Base-by-base conservation (phyloP, 1,140 invertebrate species). In the Danaus melanippus region DNA sequence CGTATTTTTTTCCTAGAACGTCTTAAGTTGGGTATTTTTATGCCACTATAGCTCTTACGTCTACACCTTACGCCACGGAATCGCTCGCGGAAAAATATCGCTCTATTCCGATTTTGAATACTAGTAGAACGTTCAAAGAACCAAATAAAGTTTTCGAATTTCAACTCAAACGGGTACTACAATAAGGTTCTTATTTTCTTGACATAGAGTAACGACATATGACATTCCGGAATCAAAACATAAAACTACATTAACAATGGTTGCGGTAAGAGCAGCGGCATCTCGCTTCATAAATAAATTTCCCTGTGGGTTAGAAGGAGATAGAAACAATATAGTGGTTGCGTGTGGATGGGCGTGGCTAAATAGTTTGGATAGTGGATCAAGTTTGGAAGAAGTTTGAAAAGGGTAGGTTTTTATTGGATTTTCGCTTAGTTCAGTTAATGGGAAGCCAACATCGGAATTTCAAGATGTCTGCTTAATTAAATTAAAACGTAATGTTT, bases 11-110 rank as follows among this genome's bases (percentile, higher is more conserved):
- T 66, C 58, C 66, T 51, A 81, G 72, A 83, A 86, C 80, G 83
- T 84, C 80, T 84, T 80, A 86, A 84, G 80, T 86, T 80, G 58
- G 40, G 52, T 46, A 86, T 86, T 86, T 86, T 84, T 86, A 75
- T 67, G 76, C 78, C 69, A 86, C 80, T 84, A 73, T 86, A 72
- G 81, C 74, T 74, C 78, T 84, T 86, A 84, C 68, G 69, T 56
- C 78, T 56, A 71, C 67, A 76, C 64, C 60, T 75, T 84, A 84
- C 70, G 83, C 71, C 69, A 75, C 70, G 70, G 74, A 83, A 83
- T 86, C 79, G 81, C 78, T 81, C 80, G 80, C 78, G 73, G 76
- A 86, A 86, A 86, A 86, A 86, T 86, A 62, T 73, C 71, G 53
- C 74, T 67, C 70, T 73, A 71, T 75, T 71, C 68, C 69, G 59